A percentile compares a stretch with the other conserved stretches of the same genome.
These are phyloP conservation scores for Parazoanthus darwini DNA, from an alignment of 92 coral and sea anemone genomes.

Conservation along the genomic window DNA sequence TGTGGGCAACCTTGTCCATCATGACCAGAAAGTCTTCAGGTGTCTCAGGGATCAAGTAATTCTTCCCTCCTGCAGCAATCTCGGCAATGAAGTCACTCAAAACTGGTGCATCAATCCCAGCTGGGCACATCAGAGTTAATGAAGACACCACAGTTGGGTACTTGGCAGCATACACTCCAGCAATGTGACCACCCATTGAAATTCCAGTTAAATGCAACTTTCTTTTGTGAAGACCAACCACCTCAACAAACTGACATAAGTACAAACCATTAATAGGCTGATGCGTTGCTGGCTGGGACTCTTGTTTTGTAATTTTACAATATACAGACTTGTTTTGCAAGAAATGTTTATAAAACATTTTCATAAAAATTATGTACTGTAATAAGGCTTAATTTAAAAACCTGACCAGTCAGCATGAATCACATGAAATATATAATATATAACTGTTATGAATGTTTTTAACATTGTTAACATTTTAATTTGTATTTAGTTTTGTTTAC, in stretches of 20 bases:
- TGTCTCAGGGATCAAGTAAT: slow-evolving; percentile 77
- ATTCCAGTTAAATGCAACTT: slow-evolving; percentile 79
- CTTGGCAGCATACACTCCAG: slow-evolving; percentile 83
- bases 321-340: slow-evolving; percentile 1
- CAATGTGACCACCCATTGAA: slow-evolving; percentile 95
- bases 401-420: too few species aligned
- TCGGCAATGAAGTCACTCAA: slow-evolving; percentile 73
- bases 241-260: slow-evolving; percentile 77
- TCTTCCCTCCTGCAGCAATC: slow-evolving; percentile 64
- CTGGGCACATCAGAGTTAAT: slow-evolving; percentile 83
- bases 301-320: background rate
- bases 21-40: slow-evolving; percentile 78
- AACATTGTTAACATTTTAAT: too few species aligned
- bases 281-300: background rate
- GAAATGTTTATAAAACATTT: background rate
- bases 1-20: slow-evolving; percentile 74
- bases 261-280: background rate
- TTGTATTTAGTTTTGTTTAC: too few species aligned
- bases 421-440: too few species aligned
- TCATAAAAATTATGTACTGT: background rate
- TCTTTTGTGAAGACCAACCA: slow-evolving; percentile 72
- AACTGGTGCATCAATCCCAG: slow-evolving; percentile 86
- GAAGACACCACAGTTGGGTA: slow-evolving; percentile 70
- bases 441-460: too few species aligned
- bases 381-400: too few species aligned